Evolutionary conservation across 2,888 invertebrate genomes (phyloP), one percentile per base, ranked within the genome.

Genomic region (Linnaemya vulpina): DNA sequence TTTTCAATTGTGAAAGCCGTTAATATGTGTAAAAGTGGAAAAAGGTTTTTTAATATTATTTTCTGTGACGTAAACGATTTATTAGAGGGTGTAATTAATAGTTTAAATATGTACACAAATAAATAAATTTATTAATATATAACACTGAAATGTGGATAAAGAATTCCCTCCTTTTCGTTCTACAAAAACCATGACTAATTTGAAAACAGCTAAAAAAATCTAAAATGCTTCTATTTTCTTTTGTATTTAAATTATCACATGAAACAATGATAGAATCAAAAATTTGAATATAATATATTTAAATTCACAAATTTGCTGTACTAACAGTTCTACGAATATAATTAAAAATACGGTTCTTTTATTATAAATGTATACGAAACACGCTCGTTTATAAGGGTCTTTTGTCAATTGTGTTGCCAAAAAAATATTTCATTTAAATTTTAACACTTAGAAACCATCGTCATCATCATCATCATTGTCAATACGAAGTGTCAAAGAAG

Each of bases 221-320:
- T 25, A 49, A 60, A 67, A 62, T 40, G 43, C 22, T 58, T 60
- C n/a, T 71, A 63, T 83, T 49, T 76, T 35, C 74, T 51, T 38
- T 80, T 80, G 73, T 74, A 74, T 73, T 74, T 46, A 60, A 76
- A 76, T 77, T 83, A 51, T 11, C 46, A 77, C 51, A 67, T 49
- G 13, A 71, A 60, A 40, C 22, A 58, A 38, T 73, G 49, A 38
- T 55, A 81, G 17, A 70, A 65, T 49, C 30, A 67, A 74, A 49
- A 74, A 65, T 10, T 74, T 74, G 60, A 68, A 13, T 60, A 17
- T 53, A 53, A 9, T 65, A 55, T 43, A 55, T 70, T 46, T 40
- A 65, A 71, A 77, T 30, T 51, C 46, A 49, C 30, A 71, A 71
- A 49, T 51, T 22, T 43, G 30, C 1, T 65, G 30, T 53, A 53